phyloP scores from a whole-genome alignment of 2,113 vertebrate species.

The Vulpes lagopus region DNA sequence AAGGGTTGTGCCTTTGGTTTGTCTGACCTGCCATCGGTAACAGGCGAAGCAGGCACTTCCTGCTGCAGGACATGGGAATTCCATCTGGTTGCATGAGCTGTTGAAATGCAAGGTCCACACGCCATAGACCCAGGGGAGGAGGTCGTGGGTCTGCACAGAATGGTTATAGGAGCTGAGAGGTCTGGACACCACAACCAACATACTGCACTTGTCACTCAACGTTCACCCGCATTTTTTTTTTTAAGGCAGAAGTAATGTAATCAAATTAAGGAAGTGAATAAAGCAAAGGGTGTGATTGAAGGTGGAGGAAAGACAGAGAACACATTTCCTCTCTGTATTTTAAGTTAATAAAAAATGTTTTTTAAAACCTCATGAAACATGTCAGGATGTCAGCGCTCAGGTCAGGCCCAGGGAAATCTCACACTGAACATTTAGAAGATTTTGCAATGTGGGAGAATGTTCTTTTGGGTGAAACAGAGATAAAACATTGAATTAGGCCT shows the following conservation, averaged over 20 bases:
- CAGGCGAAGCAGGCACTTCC: neutral
- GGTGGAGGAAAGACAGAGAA: neutral
- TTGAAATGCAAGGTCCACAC: neutral
- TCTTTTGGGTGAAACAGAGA: neutral
- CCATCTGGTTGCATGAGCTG: neutral
- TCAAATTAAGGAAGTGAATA: neutral
- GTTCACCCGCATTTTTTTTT: neutral
- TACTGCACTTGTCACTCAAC: neutral
- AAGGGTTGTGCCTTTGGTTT: neutral
- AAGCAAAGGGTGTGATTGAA: neutral
- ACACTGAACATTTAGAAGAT: accelerated
- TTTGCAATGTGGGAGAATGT: accelerated
- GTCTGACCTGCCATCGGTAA: accelerated
- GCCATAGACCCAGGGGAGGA: neutral
- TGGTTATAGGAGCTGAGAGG: neutral
- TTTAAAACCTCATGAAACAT: neutral
- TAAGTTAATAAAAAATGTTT: neutral
- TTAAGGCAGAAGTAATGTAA: neutral
- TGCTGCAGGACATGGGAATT: accelerated
- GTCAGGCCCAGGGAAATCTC: neutral
- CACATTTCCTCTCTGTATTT: neutral
- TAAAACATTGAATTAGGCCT: neutral
- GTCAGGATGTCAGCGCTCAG: neutral
- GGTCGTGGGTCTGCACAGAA: accelerated
- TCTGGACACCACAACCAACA: neutral